phyloP scores from a whole-genome alignment of 2,113 vertebrate species.

The Uria aalge region DNA sequence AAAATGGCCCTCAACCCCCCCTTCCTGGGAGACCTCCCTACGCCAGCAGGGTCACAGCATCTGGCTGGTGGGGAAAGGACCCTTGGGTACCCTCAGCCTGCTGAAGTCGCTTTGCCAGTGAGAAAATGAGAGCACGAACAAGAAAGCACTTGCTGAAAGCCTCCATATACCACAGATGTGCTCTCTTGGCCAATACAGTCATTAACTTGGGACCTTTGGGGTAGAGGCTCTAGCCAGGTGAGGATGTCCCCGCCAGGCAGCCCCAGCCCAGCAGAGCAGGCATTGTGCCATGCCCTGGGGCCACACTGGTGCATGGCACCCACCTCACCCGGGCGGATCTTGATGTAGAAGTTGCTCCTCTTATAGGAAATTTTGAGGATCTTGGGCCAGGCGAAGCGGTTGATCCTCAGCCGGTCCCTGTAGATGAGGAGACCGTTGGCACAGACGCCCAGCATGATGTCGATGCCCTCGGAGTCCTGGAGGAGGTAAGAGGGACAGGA shows the following conservation, averaged over 20 bases:
- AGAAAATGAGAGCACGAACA: background rate
- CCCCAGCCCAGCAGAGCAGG: background rate
- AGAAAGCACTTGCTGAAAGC: background rate
- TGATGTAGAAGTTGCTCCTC: conserved; percentile 99
- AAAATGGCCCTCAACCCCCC: background rate
- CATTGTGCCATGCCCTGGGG: fast-evolving
- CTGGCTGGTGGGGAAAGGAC: background rate
- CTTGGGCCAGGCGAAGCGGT: conserved; percentile 99
- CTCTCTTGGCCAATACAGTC: background rate
- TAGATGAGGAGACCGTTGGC: conserved; percentile 97
- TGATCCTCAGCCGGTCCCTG: conserved; percentile 95
- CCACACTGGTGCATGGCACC: background rate
- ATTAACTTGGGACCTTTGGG: background rate
- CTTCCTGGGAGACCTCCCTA: background rate
- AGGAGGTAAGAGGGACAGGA: background rate
- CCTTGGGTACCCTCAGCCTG: background rate
- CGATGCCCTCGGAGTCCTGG: conserved; percentile 97
- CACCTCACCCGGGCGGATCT: conserved; percentile 97
- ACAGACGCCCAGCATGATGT: conserved; percentile 97
- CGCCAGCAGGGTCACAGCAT: fast-evolving
- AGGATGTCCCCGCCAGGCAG: background rate
- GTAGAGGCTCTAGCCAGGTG: background rate
- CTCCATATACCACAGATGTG: background rate
- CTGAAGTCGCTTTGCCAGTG: background rate
- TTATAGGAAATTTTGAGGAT: conserved; percentile 99